A percentile compares a stretch with the other conserved stretches of the same genome.
These are phyloP conservation scores for Nasonia longicornis DNA, from an alignment of 1,140 invertebrate species.

Conservation along the genomic window DNA sequence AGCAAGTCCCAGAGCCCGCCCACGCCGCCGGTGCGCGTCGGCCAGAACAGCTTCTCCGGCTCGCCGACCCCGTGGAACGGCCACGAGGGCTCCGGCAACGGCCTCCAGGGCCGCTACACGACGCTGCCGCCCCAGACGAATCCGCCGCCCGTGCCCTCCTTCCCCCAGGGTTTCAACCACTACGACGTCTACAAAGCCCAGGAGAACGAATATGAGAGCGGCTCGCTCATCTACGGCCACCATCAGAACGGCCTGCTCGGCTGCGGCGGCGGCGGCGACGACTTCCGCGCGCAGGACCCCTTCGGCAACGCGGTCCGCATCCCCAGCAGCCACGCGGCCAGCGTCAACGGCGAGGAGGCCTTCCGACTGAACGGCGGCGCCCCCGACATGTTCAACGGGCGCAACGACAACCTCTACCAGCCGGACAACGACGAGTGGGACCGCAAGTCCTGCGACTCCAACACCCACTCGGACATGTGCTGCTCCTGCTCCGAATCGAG, in stretches of 20 bases:
- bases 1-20: constrained; percentile 64
- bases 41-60: constrained; percentile 56
- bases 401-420: constrained; percentile 61
- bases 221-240: constrained; percentile 68
- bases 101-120: constrained; percentile 61
- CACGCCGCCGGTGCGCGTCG: constrained; percentile 61
- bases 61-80: constrained; percentile 63
- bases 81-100: neutral
- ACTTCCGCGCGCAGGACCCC: constrained; percentile 58
- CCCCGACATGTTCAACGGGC: constrained; percentile 57
- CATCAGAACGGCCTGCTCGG: constrained; percentile 62
- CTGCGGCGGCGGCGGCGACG: constrained; percentile 55
- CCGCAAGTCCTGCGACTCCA: constrained; percentile 68
- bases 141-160: constrained; percentile 61
- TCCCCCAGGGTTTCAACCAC: constrained; percentile 63
- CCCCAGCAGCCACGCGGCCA: constrained; percentile 47
- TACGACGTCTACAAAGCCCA: constrained; percentile 64
- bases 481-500: constrained; percentile 69
- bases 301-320: constrained; percentile 57
- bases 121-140: constrained; percentile 65
- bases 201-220: constrained; percentile 71
- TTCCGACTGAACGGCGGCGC: constrained; percentile 64
- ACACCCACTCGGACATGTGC: constrained; percentile 67
- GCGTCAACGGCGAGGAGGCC: constrained; percentile 59
- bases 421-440: constrained; percentile 67